Evolutionary conservation across 2,888 invertebrate genomes (phyloP).

Genomic region (Lysandra coridon): DNA sequence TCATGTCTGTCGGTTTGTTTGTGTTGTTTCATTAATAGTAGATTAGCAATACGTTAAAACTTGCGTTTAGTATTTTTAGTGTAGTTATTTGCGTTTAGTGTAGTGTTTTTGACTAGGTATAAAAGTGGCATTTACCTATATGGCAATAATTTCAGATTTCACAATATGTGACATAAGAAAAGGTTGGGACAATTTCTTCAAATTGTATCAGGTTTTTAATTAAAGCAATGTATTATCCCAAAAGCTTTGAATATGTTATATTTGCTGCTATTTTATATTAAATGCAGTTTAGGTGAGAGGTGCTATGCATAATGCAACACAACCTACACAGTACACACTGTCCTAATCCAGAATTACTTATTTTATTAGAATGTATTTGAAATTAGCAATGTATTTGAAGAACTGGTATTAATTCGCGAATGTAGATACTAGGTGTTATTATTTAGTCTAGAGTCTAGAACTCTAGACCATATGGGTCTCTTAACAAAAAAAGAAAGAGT

Average conservation of each 20-base stretch:
- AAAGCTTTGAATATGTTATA: not conserved
- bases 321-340: constrained; percentile 7
- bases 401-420: not conserved
- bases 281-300: not conserved
- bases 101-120: no score
- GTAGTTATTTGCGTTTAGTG: no score
- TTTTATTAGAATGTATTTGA: constrained; percentile 5
- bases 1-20: not conserved
- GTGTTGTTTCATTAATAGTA: not conserved
- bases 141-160: no score
- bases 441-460: not conserved
- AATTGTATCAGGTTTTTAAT: not conserved
- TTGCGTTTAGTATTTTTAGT: no score
- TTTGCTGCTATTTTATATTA: not conserved
- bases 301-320: not conserved
- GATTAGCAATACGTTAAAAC: no score
- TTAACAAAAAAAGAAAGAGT: no score
- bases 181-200: no score
- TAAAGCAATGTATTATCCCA: not conserved
- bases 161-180: no score
- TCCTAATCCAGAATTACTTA: not conserved
- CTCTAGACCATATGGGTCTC: not conserved
- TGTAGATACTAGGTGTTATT: not conserved
- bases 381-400: not conserved
- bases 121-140: no score